Evolutionary conservation across 1,140 invertebrate genomes (phyloP).

Genomic region (Steinernema khuongi): DNA sequence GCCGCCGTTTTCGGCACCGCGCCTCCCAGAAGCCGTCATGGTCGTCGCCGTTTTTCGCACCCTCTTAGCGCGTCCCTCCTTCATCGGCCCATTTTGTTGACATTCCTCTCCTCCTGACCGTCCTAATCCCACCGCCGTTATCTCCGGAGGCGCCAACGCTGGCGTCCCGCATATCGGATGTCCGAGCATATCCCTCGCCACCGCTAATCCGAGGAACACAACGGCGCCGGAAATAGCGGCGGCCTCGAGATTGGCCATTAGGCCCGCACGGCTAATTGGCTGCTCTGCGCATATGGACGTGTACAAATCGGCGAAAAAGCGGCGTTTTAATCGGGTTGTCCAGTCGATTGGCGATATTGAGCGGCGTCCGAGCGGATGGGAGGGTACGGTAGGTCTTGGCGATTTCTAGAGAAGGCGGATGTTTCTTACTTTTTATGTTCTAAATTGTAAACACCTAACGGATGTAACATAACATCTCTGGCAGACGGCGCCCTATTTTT

Average conservation of each 20-base stretch:
- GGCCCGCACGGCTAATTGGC: conserved; percentile 1
- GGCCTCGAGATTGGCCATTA: conserved; percentile 13
- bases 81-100: conserved; percentile 1
- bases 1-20: not conserved
- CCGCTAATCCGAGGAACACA: not conserved
- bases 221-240: not conserved
- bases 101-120: not conserved
- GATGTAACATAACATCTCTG: no score
- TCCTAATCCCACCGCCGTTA: not conserved
- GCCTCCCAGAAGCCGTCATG: not conserved
- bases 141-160: not conserved
- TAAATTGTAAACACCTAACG: no score
- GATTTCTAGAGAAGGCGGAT: no score
- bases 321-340: not conserved
- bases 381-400: not conserved
- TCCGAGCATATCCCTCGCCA: not conserved
- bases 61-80: conserved; percentile 12
- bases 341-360: not conserved
- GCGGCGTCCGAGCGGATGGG: no score
- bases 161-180: not conserved
- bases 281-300: not conserved
- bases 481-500: no score
- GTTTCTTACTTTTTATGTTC: no score
- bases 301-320: not conserved
- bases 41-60: not conserved